A percentile compares a stretch with the other conserved stretches of the same genome.
Conservation (phyloP, 2,113 vertebrate genomes). For the Leptocoma aspasia region DNA sequence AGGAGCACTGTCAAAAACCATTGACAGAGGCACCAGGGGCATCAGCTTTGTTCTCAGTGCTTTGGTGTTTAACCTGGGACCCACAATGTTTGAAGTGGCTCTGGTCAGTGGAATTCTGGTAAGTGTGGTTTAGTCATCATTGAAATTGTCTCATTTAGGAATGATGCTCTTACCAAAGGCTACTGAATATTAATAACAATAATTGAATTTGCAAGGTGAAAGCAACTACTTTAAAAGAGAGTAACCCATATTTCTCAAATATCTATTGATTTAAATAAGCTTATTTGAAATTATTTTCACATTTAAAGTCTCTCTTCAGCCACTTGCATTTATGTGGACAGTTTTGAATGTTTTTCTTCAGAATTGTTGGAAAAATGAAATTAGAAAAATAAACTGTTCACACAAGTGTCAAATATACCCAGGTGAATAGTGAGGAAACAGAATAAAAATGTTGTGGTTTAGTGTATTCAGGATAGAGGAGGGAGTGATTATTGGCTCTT, state of each 20-base stretch:
- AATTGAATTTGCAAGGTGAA: not conserved
- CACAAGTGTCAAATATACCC: not conserved
- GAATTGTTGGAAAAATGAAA: not conserved
- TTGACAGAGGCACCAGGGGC: constrained; percentile 94
- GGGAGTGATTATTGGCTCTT: not conserved
- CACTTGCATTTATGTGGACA: not conserved
- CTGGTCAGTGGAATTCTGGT: constrained; percentile 94
- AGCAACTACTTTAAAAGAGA: not conserved
- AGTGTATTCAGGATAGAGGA: not conserved
- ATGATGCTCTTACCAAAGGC: not conserved
- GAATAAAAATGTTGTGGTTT: not conserved
- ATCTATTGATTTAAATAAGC: not conserved
- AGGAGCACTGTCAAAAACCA: constrained; percentile 94
- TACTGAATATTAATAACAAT: not conserved
- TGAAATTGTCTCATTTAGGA: not conserved
- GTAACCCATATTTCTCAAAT: not conserved
- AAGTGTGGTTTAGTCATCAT: constrained; percentile 21
- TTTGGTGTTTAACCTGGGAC: constrained; percentile 95
- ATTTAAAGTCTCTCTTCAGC: not conserved
- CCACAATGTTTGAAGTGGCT: constrained; percentile 91
- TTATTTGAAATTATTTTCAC: not conserved
- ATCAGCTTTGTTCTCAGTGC: constrained; percentile 97
- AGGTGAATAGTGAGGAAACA: not conserved
- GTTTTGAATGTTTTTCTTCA: not conserved
- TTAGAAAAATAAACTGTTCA: not conserved